Evolutionary conservation across 2,113 vertebrate species (phyloP).

Genomic region (Apistogramma diplotaenia): DNA sequence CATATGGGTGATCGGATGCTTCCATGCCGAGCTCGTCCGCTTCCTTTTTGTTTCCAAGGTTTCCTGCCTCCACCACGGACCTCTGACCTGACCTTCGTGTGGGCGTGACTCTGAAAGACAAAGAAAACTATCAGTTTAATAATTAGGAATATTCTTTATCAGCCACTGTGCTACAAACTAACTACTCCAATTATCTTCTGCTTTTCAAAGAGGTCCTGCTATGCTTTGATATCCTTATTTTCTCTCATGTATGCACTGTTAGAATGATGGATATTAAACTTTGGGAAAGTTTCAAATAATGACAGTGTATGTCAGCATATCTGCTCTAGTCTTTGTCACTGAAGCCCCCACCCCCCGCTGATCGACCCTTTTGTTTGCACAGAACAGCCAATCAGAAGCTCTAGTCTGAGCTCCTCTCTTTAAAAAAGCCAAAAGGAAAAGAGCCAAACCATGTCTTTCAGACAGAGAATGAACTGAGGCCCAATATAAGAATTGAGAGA

Average conservation of each 20-base stretch:
- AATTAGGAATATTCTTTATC: not conserved
- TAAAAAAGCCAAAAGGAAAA: too few species aligned
- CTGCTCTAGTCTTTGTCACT: not conserved
- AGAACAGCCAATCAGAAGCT: not conserved
- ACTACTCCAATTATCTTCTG: not conserved
- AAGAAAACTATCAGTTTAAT: not conserved
- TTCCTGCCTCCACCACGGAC: conserved; percentile 87
- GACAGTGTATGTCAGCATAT: too few species aligned
- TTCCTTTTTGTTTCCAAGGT: conserved; percentile 87
- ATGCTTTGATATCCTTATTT: not conserved
- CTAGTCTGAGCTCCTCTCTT: too few species aligned
- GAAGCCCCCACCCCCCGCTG: not conserved
- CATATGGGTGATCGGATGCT: conserved; percentile 89
- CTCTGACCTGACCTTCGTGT: conserved; percentile 84
- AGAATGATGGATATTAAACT: not conserved
- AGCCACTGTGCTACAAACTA: fast-evolving
- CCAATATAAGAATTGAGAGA: too few species aligned
- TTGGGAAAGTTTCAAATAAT: too few species aligned
- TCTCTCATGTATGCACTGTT: not conserved
- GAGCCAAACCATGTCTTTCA: too few species aligned
- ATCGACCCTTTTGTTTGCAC: not conserved
- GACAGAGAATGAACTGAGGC: too few species aligned
- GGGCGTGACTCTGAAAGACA: conserved; percentile 81
- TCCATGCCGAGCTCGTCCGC: conserved; percentile 82
- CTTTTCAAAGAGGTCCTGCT: not conserved